These are phyloP conservation scores for Sitta europaea DNA, from an alignment of 2,113 vertebrate genomes.

Conservation along the genomic window DNA sequence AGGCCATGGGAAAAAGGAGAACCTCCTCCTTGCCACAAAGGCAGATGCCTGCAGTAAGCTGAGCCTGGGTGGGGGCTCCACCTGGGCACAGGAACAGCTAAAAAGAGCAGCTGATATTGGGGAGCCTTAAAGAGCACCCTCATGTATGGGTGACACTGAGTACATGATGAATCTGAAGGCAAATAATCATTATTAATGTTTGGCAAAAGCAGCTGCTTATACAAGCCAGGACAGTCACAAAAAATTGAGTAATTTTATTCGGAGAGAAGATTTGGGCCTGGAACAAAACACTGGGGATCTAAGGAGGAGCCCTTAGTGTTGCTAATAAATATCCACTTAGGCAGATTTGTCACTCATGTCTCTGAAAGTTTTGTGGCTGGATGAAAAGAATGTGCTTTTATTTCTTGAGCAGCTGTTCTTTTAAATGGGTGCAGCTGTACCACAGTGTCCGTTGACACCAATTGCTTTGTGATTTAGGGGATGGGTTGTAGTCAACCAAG, in stretches of 20 bases:
- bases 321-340: slow-evolving; percentile 60
- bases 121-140: accelerated
- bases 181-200: background rate
- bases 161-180: background rate
- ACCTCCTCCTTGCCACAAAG: background rate
- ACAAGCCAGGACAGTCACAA: background rate
- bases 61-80: background rate
- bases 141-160: background rate
- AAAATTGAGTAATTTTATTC: slow-evolving; percentile 10
- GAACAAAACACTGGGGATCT: slow-evolving; percentile 31
- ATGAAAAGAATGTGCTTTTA: slow-evolving; percentile 53
- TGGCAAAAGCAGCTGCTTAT: background rate
- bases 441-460: slow-evolving; percentile 59
- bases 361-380: slow-evolving; percentile 52
- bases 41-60: background rate
- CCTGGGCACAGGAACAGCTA: background rate
- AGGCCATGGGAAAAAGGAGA: slow-evolving; percentile 47
- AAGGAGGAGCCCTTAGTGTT: slow-evolving; percentile 31
- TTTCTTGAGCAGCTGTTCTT: slow-evolving; percentile 65
- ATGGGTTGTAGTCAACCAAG: background rate
- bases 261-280: slow-evolving; percentile 15
- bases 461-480: slow-evolving; percentile 44
- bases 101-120: background rate
- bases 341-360: slow-evolving; percentile 57
- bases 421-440: slow-evolving; percentile 67